A percentile compares a stretch with the other conserved stretches of the same genome.
phyloP scores from a whole-genome alignment of 1,140 invertebrate species.

The Ctenoplectra terminalis region DNA sequence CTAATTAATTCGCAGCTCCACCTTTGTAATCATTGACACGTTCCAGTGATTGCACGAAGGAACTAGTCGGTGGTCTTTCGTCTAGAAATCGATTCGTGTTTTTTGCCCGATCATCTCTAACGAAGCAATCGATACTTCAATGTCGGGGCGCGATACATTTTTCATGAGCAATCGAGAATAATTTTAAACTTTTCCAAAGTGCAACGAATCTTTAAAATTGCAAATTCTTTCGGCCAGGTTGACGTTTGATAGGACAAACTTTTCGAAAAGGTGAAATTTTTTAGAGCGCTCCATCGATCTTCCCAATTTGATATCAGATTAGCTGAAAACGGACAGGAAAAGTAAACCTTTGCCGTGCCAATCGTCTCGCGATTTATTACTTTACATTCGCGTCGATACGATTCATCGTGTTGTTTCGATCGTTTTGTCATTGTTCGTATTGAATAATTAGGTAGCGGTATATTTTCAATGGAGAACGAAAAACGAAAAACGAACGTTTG shows the following conservation, averaged over 20 bases:
- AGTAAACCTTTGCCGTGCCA: no score
- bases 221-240: neutral
- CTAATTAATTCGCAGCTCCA: constrained; percentile 40
- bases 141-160: neutral
- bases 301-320: neutral
- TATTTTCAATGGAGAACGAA: neutral
- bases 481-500: neutral
- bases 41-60: neutral
- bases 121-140: neutral
- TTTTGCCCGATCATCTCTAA: no score
- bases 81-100: no score
- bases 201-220: neutral
- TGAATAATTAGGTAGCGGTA: neutral
- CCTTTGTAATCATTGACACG: constrained; percentile 15
- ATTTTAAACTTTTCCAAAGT: neutral
- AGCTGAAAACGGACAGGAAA: no score
- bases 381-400: neutral
- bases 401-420: neutral
- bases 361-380: no score
- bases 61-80: neutral
- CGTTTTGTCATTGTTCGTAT: neutral
- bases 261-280: neutral
- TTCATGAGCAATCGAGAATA: neutral
- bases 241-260: neutral
- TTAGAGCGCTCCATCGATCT: neutral